Base-by-base conservation (phyloP, 30 jellyfish, hydroid and myxozoan species). In the Hydra vulgaris region DNA sequence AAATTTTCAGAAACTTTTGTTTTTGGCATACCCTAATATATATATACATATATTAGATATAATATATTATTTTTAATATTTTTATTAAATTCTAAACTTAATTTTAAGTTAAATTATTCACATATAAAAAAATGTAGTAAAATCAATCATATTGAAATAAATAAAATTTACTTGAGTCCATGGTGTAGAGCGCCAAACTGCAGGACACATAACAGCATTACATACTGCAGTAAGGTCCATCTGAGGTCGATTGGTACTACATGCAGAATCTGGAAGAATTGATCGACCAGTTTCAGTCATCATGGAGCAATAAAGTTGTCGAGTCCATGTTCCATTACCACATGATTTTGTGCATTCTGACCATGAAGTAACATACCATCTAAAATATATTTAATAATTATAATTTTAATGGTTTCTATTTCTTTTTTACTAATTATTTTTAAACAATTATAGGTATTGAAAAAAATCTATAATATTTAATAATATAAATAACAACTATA, bases 351-450 rank as follows among this genome's bases (percentile, higher is more conserved):
- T 54, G 73, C 96, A 88, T 73, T 66, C 25, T 53, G 84, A 25
- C 96, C 96, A 88, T 23, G 86, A 82, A 23, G 86, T 72, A 16
- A 88, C 70, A 76, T 76, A 74, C 96, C 96, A 88, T 23, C 96
- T 88, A 78, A 17, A 21, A 18, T 0, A 53, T 21, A 79, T 53
- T 56, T 21, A 16, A 54, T 18, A 54, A 23, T 0, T 15, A 56
- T 15, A 56, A 56, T 56, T 56, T 56, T 56, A 56, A 56, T n/a
- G 71, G 71, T 17, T n/a, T n/a, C n/a, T n/a, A n/a, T n/a, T n/a
- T n/a, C n/a, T n/a, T n/a, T n/a, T n/a, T n/a, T n/a, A n/a, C n/a
- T n/a, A n/a, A n/a, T n/a, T n/a, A n/a, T n/a, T n/a, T n/a, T n/a
- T n/a, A n/a, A n/a, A n/a, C n/a, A n/a, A n/a, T n/a, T n/a, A n/a